Evolutionary conservation across 2,797 vertebrate species (phyloP), one percentile per base, ranked within the genome.

Genomic region (Erpetoichthys calabaricus): DNA sequence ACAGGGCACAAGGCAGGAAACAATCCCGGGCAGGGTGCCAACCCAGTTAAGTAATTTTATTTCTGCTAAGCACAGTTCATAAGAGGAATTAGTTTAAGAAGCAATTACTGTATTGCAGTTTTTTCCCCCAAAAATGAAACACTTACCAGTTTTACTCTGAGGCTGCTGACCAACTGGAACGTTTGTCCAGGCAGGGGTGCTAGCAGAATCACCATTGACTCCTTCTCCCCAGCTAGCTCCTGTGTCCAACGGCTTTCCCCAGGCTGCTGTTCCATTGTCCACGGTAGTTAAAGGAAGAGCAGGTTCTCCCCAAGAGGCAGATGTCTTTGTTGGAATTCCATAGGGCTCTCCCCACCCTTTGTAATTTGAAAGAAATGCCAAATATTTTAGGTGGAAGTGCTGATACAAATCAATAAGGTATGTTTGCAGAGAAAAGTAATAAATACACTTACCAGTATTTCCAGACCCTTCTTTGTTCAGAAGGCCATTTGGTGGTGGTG

Each of bases 191-290:
- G 81, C 76, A 68, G 74, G 87, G 64, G 78, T 68, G 65, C 76
- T 84, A 8, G 82, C 70, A 60, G 75, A 67, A 1, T 85, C 81
- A 10, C 74, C 65, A 63, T 82, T 81, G 56, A 25, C 25, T 25
- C 85, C 80, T 3, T 91, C 87, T 43, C 87, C 84, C 96, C 96
- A 95, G 78, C 71, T 80, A 43, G 86, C 71, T 62, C 83, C 80
- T 59, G 81, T 87, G 68, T 97, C 89, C 69, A 84, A 76, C 59
- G 95, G 89, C 64, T 97, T 96, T 9, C 93, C 94, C 95, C 95
- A 99, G 6, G 95, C 91, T 9, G 93, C 87, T 0, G 95, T 97
- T 59, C 94, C 94, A 7, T 96, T 94, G 80, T 99, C 95, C 66
- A 98, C 91, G 3, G 81, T 76, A 8, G 88, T 88, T 57, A 91